Evolutionary conservation across 2,888 invertebrate genomes (phyloP).

Genomic region (Trissoscelio sp.): DNA sequence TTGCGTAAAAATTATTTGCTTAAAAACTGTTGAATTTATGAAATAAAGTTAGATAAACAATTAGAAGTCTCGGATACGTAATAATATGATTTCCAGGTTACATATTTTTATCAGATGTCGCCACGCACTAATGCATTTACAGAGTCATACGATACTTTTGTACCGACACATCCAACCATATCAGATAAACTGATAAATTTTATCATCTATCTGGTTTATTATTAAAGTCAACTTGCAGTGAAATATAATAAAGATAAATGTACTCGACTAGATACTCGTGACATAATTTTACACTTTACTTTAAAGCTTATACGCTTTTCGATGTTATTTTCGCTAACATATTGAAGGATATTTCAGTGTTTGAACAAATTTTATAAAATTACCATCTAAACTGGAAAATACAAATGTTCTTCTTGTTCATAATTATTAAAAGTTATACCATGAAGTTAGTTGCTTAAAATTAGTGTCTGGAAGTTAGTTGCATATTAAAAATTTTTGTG

Average conservation of each 20-base stretch:
- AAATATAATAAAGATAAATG: constrained; percentile 55
- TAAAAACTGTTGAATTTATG: too few relatives aligned
- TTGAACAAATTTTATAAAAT: too few relatives aligned
- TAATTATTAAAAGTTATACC: too few relatives aligned
- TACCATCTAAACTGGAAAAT: too few relatives aligned
- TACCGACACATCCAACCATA: constrained; percentile 56
- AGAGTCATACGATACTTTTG: constrained; percentile 59
- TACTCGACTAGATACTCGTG: constrained; percentile 30
- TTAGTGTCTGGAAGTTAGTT: too few relatives aligned
- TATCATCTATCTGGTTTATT: constrained; percentile 61
- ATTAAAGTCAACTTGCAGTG: constrained; percentile 44
- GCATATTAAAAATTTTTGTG: too few relatives aligned
- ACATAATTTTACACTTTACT: constrained; percentile 42
- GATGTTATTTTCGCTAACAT: too few relatives aligned
- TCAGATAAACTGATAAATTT: constrained; percentile 66
- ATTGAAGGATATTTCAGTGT: too few relatives aligned
- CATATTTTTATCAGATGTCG: constrained; percentile 63
- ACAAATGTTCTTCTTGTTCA: too few relatives aligned
- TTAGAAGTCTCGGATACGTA: constrained; percentile 24
- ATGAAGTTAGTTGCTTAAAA: too few relatives aligned
- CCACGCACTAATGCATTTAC: constrained; percentile 62
- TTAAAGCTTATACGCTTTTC: constrained; percentile 1
- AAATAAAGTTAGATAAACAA: background rate
- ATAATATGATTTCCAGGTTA: constrained; percentile 57
- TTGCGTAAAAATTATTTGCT: too few relatives aligned